These are phyloP conservation scores for Cebus imitator DNA, from an alignment of 2,113 vertebrate species.

Conservation along the genomic window DNA sequence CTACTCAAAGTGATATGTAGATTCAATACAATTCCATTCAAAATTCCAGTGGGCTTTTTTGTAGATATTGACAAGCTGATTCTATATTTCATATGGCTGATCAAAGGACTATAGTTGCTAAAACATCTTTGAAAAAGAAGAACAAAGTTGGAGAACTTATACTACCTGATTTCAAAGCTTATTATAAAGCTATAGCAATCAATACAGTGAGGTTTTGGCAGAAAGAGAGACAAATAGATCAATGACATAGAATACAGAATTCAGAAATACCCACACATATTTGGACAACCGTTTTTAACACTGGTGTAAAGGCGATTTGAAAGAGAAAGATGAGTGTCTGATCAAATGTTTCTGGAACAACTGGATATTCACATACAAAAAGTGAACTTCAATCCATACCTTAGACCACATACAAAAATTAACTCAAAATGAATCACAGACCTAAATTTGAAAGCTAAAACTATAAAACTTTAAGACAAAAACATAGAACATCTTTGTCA, in stretches of 20 bases:
- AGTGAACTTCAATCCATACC: not conserved
- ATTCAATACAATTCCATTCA: not conserved
- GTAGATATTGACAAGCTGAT: not conserved
- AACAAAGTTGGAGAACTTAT: not conserved
- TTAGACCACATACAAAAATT: not conserved
- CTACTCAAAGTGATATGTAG: not conserved
- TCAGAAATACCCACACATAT: not conserved
- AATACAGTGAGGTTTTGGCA: not conserved
- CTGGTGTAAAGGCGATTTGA: not conserved
- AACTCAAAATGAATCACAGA: conserved; percentile 13
- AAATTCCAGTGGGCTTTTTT: not conserved
- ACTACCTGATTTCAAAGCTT: not conserved
- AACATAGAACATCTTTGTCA: not conserved
- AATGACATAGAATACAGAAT: not conserved
- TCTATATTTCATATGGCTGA: not conserved
- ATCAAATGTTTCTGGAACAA: conserved; percentile 30
- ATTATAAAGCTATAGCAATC: not conserved
- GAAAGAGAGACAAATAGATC: not conserved
- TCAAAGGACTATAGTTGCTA: not conserved
- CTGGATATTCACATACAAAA: not conserved
- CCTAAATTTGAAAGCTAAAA: not conserved
- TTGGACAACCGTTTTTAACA: not conserved
- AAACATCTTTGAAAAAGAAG: not conserved
- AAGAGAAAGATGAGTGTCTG: not conserved
- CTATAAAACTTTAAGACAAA: not conserved